phyloP scores from a whole-genome alignment of 1,140 invertebrate genomes.

The Bombus pyrosoma region DNA sequence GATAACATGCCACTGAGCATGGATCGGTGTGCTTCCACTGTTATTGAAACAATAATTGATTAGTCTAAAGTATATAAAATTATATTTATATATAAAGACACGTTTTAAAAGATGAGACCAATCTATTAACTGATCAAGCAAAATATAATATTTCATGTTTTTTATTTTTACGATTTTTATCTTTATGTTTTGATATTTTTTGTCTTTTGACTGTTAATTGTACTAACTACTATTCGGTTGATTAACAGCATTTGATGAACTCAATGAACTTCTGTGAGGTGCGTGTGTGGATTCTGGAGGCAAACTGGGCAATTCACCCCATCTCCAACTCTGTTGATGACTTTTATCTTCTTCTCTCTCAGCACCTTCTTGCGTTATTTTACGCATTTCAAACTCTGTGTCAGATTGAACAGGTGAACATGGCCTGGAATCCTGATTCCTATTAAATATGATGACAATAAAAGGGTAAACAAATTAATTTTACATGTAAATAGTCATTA shows the following conservation, averaged over 20 bases:
- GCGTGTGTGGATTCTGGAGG: conserved; percentile 72
- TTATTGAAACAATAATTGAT: conserved; percentile 72
- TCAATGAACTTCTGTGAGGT: conserved; percentile 73
- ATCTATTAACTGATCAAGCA: neutral
- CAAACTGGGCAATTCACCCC: conserved; percentile 95
- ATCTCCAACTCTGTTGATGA: conserved; percentile 93
- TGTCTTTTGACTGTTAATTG: neutral
- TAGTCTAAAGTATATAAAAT: conserved; percentile 55
- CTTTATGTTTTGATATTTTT: neutral
- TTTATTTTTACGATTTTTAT: neutral
- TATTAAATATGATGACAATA: conserved; percentile 72
- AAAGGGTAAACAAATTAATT: conserved; percentile 24
- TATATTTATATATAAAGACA: neutral
- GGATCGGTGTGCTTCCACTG: conserved; percentile 86
- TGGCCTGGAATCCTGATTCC: conserved; percentile 87
- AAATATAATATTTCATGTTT: neutral
- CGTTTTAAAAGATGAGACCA: too few species aligned
- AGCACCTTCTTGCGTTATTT: conserved; percentile 83
- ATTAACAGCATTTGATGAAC: conserved; percentile 61
- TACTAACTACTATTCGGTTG: conserved; percentile 75
- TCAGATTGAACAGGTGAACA: conserved; percentile 95
- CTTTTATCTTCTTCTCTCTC: conserved; percentile 81
- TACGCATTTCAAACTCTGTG: conserved; percentile 94
- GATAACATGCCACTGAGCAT: conserved; percentile 95
- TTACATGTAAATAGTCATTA: neutral